A percentile compares a stretch with the other conserved stretches of the same genome.
Evolutionary conservation across 2,113 vertebrate genomes (phyloP).

Genomic region (Meleagris gallopavo): DNA sequence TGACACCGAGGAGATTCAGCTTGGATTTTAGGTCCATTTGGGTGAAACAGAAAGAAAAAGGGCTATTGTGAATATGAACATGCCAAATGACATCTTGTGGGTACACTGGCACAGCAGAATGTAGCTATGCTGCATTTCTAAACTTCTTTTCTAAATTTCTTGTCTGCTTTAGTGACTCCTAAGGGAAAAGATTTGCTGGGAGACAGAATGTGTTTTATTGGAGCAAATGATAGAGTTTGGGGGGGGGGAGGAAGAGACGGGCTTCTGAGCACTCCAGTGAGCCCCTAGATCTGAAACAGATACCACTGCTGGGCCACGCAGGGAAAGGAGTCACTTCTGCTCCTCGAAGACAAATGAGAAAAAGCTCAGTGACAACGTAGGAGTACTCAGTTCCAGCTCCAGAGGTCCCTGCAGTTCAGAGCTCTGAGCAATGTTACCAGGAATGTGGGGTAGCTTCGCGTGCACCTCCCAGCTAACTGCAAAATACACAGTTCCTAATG

Average conservation of each 20-base stretch:
- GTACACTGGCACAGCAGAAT: not conserved
- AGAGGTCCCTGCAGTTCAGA: not conserved
- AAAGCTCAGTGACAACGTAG: not conserved
- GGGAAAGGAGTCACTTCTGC: not conserved
- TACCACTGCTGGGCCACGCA: not conserved
- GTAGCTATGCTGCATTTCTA: not conserved
- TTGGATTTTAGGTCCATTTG: not conserved
- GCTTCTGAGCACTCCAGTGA: not conserved
- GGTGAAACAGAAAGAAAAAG: not conserved
- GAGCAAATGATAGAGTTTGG: not conserved
- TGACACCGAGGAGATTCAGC: not conserved
- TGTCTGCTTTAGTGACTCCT: not conserved
- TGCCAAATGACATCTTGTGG: fast-evolving
- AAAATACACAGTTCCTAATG: not conserved
- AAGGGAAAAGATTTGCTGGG: not conserved
- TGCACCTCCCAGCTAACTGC: not conserved
- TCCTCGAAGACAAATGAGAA: not conserved
- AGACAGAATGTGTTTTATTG: not conserved
- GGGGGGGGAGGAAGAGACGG: not conserved
- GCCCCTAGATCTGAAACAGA: not conserved
- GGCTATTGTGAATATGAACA: not conserved
- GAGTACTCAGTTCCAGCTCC: not conserved
- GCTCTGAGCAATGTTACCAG: fast-evolving
- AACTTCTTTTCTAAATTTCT: not conserved
- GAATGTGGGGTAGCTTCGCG: not conserved